These are phyloP conservation scores for Camponotus vicinus DNA, from an alignment of 1,140 invertebrate genomes.

Conservation along the genomic window DNA sequence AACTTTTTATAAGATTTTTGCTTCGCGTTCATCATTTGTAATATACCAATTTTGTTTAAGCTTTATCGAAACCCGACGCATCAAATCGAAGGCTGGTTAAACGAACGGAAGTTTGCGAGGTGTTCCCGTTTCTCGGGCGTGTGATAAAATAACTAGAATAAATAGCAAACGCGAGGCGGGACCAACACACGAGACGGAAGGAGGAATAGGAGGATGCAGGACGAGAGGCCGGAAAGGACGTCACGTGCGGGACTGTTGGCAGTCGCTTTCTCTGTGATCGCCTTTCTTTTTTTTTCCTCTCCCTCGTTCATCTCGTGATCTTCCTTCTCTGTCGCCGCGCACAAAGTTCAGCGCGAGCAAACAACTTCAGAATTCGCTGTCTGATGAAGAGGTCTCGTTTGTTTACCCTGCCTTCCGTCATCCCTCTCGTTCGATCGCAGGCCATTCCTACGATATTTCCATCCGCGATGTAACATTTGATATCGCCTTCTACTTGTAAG, in stretches of 20 bases:
- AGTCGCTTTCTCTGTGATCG: conserved; percentile 72
- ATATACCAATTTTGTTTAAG: not conserved
- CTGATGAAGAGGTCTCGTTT: conserved; percentile 82
- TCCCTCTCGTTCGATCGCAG: conserved; percentile 18
- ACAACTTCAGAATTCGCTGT: conserved; percentile 81
- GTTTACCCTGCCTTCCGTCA: conserved; percentile 73
- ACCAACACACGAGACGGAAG: conserved; percentile 68
- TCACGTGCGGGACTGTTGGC: conserved; percentile 81
- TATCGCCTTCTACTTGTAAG: not conserved
- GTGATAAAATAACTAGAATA: conserved; percentile 86
- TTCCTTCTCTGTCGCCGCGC: conserved; percentile 44
- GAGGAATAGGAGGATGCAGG: conserved; percentile 60
- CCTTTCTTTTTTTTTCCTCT: conserved; percentile 62
- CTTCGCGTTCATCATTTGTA: not conserved
- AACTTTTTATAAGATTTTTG: not conserved
- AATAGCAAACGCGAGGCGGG: conserved; percentile 76
- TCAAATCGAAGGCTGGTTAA: conserved; percentile 42
- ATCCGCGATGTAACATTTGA: conserved; percentile 27
- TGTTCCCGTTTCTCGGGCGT: conserved; percentile 80
- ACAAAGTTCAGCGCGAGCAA: conserved; percentile 78
- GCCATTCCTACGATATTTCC: conserved; percentile 34
- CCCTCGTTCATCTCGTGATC: conserved; percentile 48
- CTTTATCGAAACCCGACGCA: conserved; percentile 32
- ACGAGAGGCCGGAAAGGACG: conserved; percentile 77
- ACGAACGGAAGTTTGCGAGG: conserved; percentile 80